Evolutionary conservation across 2,113 vertebrate species (phyloP), one percentile per base, ranked within the genome.

Genomic region (Paedocypris sp.): DNA sequence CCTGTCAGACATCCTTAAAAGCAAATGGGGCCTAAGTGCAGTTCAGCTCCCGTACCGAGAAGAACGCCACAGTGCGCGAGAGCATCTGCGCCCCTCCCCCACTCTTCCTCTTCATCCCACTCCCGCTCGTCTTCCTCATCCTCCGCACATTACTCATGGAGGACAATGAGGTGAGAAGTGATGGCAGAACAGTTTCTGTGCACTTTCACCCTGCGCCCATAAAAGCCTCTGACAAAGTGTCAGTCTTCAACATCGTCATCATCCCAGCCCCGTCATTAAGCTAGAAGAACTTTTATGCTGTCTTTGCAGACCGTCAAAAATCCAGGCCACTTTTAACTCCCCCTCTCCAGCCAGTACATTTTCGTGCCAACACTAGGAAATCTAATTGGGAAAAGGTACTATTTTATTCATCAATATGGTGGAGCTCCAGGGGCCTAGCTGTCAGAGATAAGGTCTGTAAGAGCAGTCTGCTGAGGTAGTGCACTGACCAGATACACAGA

Each of bases 1-100:
- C 80, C 83, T 83, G 81, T 82, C 83, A 83, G 80, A 84, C 83
- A 83, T 80, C 79, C 80, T 84, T 84, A 85, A 83, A 80, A 82
- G 82, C 82, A 83, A 83, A 86, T 81, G 82, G 82, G 80, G 72
- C 78, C 80, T 84, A 84, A 84, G 84, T 84, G 82, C 79, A 77
- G 79, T 70, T 42, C 67, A 69, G 76, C 75, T 77, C 77, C 59
- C 72, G 75, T 73, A 74, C 77, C 76, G 60, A 80, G 77, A 81
- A 82, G 82, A 83, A 80, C 83, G 80, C 35, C 32, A 57, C 43
- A 18, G 48, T 19, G 49, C 72, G 68, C 58, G 73, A 70, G 74
- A 72, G 67, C 77, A 71, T 70, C 43, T 67, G 68, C 71, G 67
- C 58, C 32, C 46, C 35, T 25, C 58, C 22, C 32, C 45, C 22